Evolutionary conservation across 2,888 invertebrate species (phyloP).

Genomic region (Eumerus sabulonum): DNA sequence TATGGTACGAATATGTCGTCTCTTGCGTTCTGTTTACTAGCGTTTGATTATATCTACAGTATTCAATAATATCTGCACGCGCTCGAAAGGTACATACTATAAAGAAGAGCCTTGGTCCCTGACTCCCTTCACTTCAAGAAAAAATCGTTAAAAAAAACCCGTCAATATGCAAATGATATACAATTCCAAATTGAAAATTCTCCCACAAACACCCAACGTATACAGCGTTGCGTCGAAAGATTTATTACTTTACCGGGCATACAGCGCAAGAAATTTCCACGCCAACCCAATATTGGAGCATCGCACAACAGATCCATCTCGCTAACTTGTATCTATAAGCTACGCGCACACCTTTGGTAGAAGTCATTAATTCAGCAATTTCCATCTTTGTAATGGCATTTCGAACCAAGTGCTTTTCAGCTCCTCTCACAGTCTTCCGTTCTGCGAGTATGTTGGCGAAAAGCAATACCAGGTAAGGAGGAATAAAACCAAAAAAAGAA

Average conservation of each 20-base stretch:
- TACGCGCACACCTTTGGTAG: constrained; percentile 2
- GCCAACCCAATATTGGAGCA: constrained; percentile 36
- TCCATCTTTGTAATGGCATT: constrained; percentile 66
- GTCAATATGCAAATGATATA: constrained; percentile 57
- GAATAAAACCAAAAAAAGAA: constrained; percentile 10
- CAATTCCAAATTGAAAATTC: constrained; percentile 42
- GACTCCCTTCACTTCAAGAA: no score
- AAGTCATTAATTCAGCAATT: constrained; percentile 66
- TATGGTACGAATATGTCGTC: no score
- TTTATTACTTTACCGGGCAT: constrained; percentile 50
- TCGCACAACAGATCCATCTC: neutral
- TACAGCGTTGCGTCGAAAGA: constrained; percentile 23
- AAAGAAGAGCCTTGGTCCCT: no score
- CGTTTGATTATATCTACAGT: no score
- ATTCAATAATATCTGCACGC: no score
- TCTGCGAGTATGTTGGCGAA: no score
- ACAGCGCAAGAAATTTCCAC: constrained; percentile 19
- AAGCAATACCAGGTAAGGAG: neutral
- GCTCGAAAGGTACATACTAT: no score
- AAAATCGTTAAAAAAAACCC: constrained; percentile 12
- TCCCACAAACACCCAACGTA: constrained; percentile 38
- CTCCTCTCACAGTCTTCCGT: no score
- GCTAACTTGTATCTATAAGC: neutral
- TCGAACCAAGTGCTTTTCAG: constrained; percentile 1
- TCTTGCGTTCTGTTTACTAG: no score